Evolutionary conservation across 2,113 vertebrate genomes (phyloP).

Genomic region (Agapornis roseicollis): DNA sequence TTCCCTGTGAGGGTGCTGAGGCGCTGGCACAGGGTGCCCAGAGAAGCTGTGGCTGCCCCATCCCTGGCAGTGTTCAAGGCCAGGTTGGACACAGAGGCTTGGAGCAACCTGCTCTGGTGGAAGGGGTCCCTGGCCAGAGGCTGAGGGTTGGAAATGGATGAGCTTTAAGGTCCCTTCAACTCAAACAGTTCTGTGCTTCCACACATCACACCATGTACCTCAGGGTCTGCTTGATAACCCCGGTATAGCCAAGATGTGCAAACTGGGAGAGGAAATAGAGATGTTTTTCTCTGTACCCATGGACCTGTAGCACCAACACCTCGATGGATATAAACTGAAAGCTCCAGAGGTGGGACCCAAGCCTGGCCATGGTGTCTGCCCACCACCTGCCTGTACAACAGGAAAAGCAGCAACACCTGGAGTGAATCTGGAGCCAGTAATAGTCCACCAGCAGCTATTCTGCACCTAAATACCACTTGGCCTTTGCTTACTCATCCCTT

Average conservation of each 20-base stretch:
- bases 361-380: accelerated
- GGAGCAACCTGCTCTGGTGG: too few relatives aligned
- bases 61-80: too few relatives aligned
- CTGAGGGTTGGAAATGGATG: background rate
- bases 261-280: too few relatives aligned
- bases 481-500: background rate
- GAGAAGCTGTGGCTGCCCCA: background rate
- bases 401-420: background rate
- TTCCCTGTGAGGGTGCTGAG: background rate
- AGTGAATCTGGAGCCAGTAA: background rate
- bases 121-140: background rate
- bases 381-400: background rate
- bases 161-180: background rate
- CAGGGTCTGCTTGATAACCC: background rate
- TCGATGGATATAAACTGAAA: accelerated
- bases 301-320: background rate
- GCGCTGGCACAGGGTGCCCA: background rate
- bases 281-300: accelerated
- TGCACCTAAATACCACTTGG: background rate
- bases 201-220: accelerated
- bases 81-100: too few relatives aligned
- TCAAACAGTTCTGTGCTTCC: background rate
- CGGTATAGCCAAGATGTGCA: accelerated
- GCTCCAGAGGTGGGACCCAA: background rate
- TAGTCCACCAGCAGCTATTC: background rate